phyloP scores from a whole-genome alignment of 2,113 vertebrate genomes.

The Isurus oxyrinchus region DNA sequence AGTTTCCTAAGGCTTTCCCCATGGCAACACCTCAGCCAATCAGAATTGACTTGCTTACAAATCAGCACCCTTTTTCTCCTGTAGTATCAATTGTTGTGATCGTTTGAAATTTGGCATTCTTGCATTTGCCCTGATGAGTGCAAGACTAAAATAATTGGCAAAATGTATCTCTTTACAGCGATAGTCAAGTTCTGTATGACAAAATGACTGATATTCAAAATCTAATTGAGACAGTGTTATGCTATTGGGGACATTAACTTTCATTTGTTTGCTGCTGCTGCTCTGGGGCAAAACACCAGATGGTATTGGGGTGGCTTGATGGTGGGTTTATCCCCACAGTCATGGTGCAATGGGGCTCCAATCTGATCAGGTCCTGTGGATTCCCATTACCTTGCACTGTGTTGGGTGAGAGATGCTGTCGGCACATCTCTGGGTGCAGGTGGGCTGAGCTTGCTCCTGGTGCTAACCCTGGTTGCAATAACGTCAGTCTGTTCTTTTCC shows the following conservation, averaged over 20 bases:
- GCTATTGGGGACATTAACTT: not conserved
- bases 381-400: not conserved
- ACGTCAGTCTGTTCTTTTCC: not conserved
- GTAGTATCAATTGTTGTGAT: too few species aligned
- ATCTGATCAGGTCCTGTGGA: not conserved
- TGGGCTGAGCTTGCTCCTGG: too few species aligned
- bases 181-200: not conserved
- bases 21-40: too few species aligned
- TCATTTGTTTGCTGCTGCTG: not conserved
- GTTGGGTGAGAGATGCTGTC: not conserved
- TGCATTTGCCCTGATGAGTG: too few species aligned
- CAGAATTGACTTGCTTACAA: too few species aligned
- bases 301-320: not conserved
- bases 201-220: not conserved
- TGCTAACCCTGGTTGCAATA: not conserved
- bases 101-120: too few species aligned
- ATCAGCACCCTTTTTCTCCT: too few species aligned
- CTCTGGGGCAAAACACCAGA: not conserved
- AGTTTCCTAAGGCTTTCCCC: too few species aligned
- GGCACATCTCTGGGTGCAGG: not conserved
- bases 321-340: not conserved
- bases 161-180: not conserved
- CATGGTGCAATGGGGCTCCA: not conserved
- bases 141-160: too few species aligned
- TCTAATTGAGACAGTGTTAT: not conserved